phyloP scores from a whole-genome alignment of 2,113 vertebrate species.

The Psephotus haematonotus region DNA sequence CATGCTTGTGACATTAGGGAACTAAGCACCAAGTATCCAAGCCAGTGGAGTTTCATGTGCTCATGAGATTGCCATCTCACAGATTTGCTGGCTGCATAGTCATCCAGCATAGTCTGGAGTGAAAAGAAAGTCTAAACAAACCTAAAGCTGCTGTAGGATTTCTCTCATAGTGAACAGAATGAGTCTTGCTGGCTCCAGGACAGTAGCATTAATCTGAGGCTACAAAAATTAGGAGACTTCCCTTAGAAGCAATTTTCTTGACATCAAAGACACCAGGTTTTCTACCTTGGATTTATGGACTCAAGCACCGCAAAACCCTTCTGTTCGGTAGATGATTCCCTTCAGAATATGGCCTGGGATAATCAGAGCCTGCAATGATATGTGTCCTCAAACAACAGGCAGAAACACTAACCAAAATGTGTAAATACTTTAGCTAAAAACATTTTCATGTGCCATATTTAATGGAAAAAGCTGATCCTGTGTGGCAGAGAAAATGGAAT shows the following conservation, averaged over 20 bases:
- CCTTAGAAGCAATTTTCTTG: not conserved
- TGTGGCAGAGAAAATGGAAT: not conserved
- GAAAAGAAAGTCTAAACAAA: not conserved
- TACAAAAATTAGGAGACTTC: not conserved
- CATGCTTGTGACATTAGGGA: not conserved
- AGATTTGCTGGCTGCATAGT: not conserved
- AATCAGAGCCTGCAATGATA: not conserved
- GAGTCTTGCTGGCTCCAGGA: not conserved
- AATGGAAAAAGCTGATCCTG: not conserved
- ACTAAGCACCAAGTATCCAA: fast-evolving
- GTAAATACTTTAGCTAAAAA: not conserved
- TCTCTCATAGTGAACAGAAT: not conserved
- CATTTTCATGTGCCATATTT: not conserved
- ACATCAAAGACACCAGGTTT: not conserved
- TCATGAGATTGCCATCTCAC: not conserved
- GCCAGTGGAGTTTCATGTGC: not conserved
- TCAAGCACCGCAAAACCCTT: not conserved
- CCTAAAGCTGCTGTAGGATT: not conserved
- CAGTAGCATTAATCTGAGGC: not conserved
- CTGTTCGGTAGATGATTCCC: not conserved
- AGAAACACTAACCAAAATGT: not conserved
- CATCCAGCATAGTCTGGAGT: not conserved
- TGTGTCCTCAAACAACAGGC: not conserved
- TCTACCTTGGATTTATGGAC: not conserved
- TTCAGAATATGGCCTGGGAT: not conserved